Conservation (phyloP, 2,113 vertebrate genomes). For the Hiodon alosoides region DNA sequence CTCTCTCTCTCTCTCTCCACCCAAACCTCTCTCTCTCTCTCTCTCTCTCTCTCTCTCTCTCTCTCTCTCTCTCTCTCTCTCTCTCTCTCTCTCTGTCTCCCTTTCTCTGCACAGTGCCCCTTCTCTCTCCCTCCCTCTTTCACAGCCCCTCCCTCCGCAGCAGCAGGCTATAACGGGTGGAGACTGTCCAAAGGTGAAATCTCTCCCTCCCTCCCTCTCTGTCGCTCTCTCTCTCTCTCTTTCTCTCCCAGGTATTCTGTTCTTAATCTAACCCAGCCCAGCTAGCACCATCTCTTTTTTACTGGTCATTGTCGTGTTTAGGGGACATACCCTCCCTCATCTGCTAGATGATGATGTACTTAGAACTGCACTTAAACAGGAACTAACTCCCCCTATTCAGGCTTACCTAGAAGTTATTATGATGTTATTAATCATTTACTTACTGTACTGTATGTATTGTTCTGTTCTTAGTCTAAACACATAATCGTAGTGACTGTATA, state of each 20-base stretch:
- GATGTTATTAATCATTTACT: too few species aligned
- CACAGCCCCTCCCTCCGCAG: constrained; percentile 24
- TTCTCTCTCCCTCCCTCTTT: constrained; percentile 8
- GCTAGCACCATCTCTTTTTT: neutral
- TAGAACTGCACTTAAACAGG: too few species aligned
- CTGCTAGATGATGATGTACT: too few species aligned
- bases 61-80: neutral
- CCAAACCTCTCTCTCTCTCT: too few species aligned
- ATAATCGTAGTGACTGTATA: too few species aligned
- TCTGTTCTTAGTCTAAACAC: too few species aligned
- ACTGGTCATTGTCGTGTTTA: neutral
- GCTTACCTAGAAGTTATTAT: too few species aligned
- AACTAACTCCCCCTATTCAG: too few species aligned
- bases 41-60: neutral
- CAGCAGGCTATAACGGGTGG: constrained; percentile 44
- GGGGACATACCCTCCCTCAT: neutral
- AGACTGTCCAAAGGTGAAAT: constrained; percentile 30
- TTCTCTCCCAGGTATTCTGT: neutral
- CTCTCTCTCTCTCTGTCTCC: constrained; percentile 7
- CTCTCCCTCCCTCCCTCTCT: constrained; percentile 22
- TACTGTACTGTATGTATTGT: too few species aligned
- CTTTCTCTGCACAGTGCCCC: constrained; percentile 12
- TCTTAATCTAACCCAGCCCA: neutral
- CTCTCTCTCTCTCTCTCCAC: too few species aligned
- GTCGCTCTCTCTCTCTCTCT: neutral